Evolutionary conservation across 2,113 vertebrate species (phyloP), one percentile per base, ranked within the genome.

Genomic region (Cygnus buccinator): DNA sequence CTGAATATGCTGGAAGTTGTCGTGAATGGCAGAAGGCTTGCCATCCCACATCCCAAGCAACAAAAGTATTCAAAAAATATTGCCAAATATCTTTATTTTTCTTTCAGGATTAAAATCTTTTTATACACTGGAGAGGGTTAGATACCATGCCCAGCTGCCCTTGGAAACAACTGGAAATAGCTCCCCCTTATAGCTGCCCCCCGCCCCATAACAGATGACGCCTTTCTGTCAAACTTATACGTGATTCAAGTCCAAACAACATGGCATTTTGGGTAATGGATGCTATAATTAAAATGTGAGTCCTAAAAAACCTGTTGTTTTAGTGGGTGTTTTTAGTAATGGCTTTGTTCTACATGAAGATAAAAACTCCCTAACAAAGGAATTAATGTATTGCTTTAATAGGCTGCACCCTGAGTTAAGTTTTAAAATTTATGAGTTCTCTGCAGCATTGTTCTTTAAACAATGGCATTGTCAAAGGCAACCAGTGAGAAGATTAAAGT

Each of bases 371-470:
- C 96, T 95, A 96, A 97, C 95, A 98, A 97, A 97, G 76, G 97
- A 97, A 97, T 96, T 97, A 97, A 97, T 94, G 95, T 96, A 96
- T 94, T 96, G 95, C 97, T 97, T 97, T 97, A 97, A 97, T 96
- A 97, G 97, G 96, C 96, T 97, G 95, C 78, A 97, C 97, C 72
- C 91, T 88, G 95, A 97, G 97, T 97, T 97, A 97, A 96, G 96
- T 97, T 97, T 97, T 97, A 97, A 97, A 98, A 98, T 97, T 97
- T 97, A 97, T 94, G 98, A 97, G 95, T 97, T 98, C 97, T 97
- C 95, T 89, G 94, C 98, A 97, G 98, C 97, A 97, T 97, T 98
- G 97, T 97, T 98, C 97, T 97, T 98, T 98, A 97, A 98, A 98
- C 98, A 98, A 98, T 97, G 97, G 97, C 96, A 94, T 78, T 97